A percentile compares a stretch with the other conserved stretches of the same genome.
phyloP scores from a whole-genome alignment of 2,888 invertebrate species.

The Caenorhabditis becei region DNA sequence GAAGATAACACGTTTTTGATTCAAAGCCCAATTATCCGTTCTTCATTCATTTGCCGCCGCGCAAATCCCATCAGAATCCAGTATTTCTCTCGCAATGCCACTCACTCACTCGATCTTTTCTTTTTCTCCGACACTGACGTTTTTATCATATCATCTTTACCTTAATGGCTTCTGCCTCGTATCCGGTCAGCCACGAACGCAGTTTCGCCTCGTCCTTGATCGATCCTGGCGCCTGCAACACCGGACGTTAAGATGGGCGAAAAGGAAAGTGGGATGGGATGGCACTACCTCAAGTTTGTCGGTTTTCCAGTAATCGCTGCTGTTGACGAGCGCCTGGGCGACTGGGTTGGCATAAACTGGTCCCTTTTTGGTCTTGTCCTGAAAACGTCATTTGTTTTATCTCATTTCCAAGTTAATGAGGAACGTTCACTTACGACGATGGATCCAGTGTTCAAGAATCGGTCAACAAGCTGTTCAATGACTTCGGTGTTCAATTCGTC shows the following conservation, averaged over 20 bases:
- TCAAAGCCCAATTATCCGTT: conserved; percentile 55
- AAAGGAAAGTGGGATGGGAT: conserved; percentile 22
- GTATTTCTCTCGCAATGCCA: conserved; percentile 56
- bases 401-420: neutral
- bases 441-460: conserved; percentile 79
- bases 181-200: conserved; percentile 78
- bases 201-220: conserved; percentile 71
- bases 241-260: neutral
- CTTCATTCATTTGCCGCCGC: conserved; percentile 57
- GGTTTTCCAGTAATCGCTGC: conserved; percentile 78
- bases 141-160: conserved; percentile 66
- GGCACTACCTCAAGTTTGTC: conserved; percentile 70
- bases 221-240: conserved; percentile 63
- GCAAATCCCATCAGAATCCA: conserved; percentile 58
- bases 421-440: conserved; percentile 32
- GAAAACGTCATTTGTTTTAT: conserved; percentile 5
- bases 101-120: conserved; percentile 33
- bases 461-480: conserved; percentile 78
- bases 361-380: conserved; percentile 59
- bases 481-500: conserved; percentile 79
- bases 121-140: conserved; percentile 49
- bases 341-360: conserved; percentile 72
- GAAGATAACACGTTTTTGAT: conserved; percentile 58
- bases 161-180: conserved; percentile 78
- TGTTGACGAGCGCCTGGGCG: conserved; percentile 77